Conservation (phyloP, 2,113 vertebrate genomes). For the Gavialis gangeticus region DNA sequence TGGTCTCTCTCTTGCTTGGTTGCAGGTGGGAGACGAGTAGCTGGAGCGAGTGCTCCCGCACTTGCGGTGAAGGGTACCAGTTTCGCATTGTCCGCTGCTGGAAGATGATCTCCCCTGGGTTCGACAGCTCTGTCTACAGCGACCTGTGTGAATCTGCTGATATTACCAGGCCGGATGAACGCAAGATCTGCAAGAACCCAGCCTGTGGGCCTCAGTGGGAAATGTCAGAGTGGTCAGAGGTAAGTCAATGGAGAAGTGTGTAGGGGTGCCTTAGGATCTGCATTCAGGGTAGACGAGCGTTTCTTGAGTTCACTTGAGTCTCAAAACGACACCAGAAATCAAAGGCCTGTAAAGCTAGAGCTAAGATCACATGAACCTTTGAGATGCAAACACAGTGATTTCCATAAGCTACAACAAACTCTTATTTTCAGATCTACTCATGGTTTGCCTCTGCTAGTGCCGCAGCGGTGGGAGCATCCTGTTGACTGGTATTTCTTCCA, state of each 20-base stretch:
- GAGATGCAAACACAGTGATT: rapidly evolving
- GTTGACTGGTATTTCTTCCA: rapidly evolving
- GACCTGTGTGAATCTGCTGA: constrained; percentile 92
- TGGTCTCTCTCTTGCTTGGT: not conserved
- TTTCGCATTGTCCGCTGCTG: constrained; percentile 95
- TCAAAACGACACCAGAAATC: not conserved
- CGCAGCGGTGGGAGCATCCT: rapidly evolving
- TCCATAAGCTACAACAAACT: rapidly evolving
- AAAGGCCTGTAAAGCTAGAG: not conserved
- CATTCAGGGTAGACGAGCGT: not conserved
- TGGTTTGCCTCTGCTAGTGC: not conserved
- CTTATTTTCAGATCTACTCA: not conserved
- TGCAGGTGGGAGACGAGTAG: constrained; percentile 97
- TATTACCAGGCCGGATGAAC: constrained; percentile 90
- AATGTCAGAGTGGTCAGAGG: constrained; percentile 97
- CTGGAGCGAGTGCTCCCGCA: constrained; percentile 98
- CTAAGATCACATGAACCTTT: not conserved
- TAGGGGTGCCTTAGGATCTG: not conserved
- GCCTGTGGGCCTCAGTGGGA: constrained; percentile 98
- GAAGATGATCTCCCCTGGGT: constrained; percentile 97
- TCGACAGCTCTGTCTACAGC: constrained; percentile 98
- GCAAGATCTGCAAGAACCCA: constrained; percentile 92
- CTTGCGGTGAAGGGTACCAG: constrained; percentile 95
- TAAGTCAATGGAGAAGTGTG: constrained; percentile 35
- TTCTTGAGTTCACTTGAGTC: not conserved